A percentile compares a stretch with the other conserved stretches of the same genome.
Evolutionary conservation across 2,888 invertebrate genomes (phyloP).

Genomic region (Agrotis puta): DNA sequence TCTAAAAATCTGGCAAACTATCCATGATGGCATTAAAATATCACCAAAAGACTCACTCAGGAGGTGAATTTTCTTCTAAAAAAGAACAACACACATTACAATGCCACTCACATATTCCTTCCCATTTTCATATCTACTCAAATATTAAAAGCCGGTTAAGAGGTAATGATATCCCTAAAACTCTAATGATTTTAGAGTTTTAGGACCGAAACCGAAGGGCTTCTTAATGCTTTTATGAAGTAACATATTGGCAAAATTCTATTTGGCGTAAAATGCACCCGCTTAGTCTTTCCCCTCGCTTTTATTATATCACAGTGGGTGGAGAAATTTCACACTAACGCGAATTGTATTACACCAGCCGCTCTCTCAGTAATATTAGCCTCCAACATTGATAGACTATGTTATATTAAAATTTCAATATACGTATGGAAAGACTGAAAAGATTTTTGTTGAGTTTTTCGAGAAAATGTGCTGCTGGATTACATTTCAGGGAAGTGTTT

Average conservation of each 20-base stretch:
- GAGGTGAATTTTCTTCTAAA: neutral
- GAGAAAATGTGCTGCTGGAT: neutral
- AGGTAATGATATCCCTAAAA: constrained; percentile 44
- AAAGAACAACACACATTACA: neutral
- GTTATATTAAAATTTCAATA: constrained; percentile 66
- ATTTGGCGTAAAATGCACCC: constrained; percentile 66
- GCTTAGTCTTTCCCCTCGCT: constrained; percentile 52
- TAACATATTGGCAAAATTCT: constrained; percentile 63
- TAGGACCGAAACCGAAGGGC: constrained; percentile 51
- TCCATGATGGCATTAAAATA: too few species aligned
- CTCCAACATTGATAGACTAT: constrained; percentile 64
- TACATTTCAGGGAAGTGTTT: neutral
- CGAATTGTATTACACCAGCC: constrained; percentile 64
- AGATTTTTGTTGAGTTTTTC: constrained; percentile 33
- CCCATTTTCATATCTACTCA: neutral
- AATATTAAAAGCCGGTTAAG: constrained; percentile 34
- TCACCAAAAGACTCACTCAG: too few species aligned
- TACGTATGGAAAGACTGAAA: constrained; percentile 30
- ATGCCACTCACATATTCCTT: neutral
- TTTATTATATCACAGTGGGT: constrained; percentile 56
- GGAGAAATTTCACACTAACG: constrained; percentile 65
- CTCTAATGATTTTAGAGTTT: too few species aligned
- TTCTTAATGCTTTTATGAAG: constrained; percentile 60
- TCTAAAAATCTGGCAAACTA: neutral
- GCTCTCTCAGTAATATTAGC: constrained; percentile 55